A percentile compares a stretch with the other conserved stretches of the same genome.
Conservation (phyloP, 2,113 vertebrate species). For the Cryptotis parvus region DNA sequence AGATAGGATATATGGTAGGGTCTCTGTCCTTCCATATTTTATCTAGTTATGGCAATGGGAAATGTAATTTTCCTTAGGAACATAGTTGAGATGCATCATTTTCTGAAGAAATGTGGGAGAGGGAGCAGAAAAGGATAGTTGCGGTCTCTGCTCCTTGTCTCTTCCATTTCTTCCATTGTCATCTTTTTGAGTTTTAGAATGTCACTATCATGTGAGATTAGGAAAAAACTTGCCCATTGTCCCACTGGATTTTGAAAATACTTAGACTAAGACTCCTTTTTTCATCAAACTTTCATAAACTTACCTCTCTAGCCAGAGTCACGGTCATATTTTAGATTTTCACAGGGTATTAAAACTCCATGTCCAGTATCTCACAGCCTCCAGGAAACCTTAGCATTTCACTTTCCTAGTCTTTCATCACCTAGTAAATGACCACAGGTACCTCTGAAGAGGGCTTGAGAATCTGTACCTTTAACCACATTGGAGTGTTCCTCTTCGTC, state of each 20-base stretch:
- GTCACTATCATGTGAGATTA: not conserved
- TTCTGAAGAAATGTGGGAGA: not conserved
- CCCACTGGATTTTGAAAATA: not conserved
- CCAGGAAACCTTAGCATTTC: not conserved
- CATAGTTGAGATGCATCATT: not conserved
- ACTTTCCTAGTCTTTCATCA: not conserved
- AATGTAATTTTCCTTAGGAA: not conserved
- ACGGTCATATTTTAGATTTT: not conserved
- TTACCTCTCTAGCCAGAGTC: not conserved
- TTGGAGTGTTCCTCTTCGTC: not conserved
- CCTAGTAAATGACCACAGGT: not conserved
- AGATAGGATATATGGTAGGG: not conserved
- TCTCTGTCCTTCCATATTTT: not conserved
- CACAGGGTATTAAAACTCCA: not conserved
- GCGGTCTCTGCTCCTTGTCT: not conserved
- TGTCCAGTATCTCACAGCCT: not conserved
- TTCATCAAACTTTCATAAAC: not conserved
- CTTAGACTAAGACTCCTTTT: not conserved
- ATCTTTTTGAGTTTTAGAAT: not conserved
- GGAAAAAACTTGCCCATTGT: not conserved
- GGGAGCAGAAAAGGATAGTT: not conserved
- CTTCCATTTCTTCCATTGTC: not conserved
- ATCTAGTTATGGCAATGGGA: not conserved
- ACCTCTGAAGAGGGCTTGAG: not conserved
- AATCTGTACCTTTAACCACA: not conserved